phyloP scores from a whole-genome alignment of 2,888 invertebrate genomes.

The Euclidia mi region DNA sequence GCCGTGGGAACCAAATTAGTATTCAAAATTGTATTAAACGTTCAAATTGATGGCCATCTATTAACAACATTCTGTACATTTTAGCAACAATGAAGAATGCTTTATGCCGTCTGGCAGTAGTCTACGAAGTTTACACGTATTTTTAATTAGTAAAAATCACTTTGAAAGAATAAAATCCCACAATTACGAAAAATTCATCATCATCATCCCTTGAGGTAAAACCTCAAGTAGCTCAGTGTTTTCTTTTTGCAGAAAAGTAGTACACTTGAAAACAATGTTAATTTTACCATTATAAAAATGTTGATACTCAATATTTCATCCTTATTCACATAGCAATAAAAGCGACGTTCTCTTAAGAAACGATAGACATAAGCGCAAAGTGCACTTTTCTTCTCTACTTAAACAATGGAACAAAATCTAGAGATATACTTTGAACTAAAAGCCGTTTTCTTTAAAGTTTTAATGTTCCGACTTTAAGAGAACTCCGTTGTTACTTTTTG shows the following conservation, averaged over 20 bases:
- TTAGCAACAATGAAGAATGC: slow-evolving; percentile 23
- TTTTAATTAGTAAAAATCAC: slow-evolving; percentile 2
- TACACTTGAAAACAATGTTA: too few relatives aligned
- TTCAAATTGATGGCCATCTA: slow-evolving; percentile 36
- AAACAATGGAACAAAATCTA: slow-evolving; percentile 24
- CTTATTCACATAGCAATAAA: slow-evolving; percentile 5
- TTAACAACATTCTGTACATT: slow-evolving; percentile 49
- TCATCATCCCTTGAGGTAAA: too few relatives aligned
- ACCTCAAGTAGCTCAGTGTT: too few relatives aligned
- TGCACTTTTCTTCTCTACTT: not conserved
- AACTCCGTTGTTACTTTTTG: slow-evolving; percentile 10
- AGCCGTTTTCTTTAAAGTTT: slow-evolving; percentile 15
- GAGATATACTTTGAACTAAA: slow-evolving; percentile 19
- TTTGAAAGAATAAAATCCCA: too few relatives aligned
- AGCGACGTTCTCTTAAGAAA: not conserved
- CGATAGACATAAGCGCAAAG: not conserved
- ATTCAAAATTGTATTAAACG: slow-evolving; percentile 10
- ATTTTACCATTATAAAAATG: too few relatives aligned
- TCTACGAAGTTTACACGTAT: slow-evolving; percentile 1
- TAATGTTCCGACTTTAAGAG: slow-evolving; percentile 15
- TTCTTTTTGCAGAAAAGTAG: too few relatives aligned
- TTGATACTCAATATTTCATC: too few relatives aligned
- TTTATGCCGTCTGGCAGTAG: slow-evolving; percentile 9
- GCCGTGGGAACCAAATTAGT: slow-evolving; percentile 20
- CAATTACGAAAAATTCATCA: too few relatives aligned